Conservation (phyloP, 2,113 vertebrate genomes). For the Oncorhynchus nerka region DNA sequence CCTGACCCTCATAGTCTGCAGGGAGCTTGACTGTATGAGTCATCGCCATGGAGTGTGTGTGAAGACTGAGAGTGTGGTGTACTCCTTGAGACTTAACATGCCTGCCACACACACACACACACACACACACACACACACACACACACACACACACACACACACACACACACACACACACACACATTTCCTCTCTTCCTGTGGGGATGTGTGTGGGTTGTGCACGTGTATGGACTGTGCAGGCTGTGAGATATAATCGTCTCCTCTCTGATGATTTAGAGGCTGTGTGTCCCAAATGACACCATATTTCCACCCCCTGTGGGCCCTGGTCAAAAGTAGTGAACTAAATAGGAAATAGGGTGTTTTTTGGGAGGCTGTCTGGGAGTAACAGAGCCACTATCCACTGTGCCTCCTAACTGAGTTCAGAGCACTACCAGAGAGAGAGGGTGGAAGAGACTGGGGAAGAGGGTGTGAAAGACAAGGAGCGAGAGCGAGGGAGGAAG, state of each 20-base stretch:
- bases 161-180: not conserved
- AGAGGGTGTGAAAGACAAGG: not conserved
- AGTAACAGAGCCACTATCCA: not conserved
- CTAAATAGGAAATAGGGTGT: no score
- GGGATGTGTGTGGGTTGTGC: not conserved
- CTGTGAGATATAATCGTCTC: not conserved
- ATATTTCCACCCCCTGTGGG: no score
- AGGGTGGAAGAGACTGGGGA: not conserved
- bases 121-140: not conserved
- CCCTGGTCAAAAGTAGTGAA: no score
- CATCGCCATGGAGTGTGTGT: conserved; percentile 32
- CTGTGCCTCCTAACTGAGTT: not conserved
- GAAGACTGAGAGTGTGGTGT: not conserved
- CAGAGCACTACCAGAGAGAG: not conserved
- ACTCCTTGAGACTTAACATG: not conserved
- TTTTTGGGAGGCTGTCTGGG: not conserved
- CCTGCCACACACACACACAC: not conserved
- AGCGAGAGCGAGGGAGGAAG: no score
- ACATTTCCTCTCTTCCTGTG: not conserved
- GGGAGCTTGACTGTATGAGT: conserved; percentile 28
- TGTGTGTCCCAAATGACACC: no score
- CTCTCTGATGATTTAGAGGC: not conserved
- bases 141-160: no score
- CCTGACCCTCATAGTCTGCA: conserved; percentile 30
- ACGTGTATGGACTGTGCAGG: not conserved